Conservation (phyloP, 2,113 vertebrate genomes). For the Lampris megalopsis region DNA sequence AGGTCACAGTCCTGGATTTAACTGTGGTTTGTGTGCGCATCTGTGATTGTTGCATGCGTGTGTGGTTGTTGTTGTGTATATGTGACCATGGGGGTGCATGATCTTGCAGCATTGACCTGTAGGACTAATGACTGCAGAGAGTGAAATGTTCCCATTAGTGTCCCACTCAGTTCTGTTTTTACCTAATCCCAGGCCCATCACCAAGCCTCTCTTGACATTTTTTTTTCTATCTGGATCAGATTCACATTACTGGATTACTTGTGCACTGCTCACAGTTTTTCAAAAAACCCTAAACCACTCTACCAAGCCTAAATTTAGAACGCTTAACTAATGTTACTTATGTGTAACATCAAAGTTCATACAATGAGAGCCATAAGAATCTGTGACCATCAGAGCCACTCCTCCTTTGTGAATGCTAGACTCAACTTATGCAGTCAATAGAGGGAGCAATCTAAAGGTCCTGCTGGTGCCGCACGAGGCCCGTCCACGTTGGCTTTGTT, state of each 20-base stretch:
- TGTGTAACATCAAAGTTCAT: conserved; percentile 34
- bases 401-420: neutral
- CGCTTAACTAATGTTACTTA: conserved; percentile 44
- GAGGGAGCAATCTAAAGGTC: conserved; percentile 26
- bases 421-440: conserved; percentile 12
- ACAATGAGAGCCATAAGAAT: conserved; percentile 50
- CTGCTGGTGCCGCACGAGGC: neutral
- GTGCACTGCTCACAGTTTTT: neutral
- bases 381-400: conserved; percentile 16
- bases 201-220: neutral
- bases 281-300: conserved; percentile 20
- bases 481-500: conserved; percentile 6
- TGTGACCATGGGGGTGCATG: neutral
- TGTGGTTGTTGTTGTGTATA: conserved; percentile 19
- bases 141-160: conserved; percentile 8
- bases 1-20: conserved; percentile 79
- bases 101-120: conserved; percentile 27
- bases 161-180: neutral
- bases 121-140: conserved; percentile 33
- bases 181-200: neutral
- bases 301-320: neutral
- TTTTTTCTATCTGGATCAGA: neutral
- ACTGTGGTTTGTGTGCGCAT: conserved; percentile 52
- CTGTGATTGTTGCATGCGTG: conserved; percentile 29
- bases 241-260: neutral